A percentile compares a stretch with the other conserved stretches of the same genome.
Evolutionary conservation across 2,888 invertebrate species (phyloP).

Genomic region (Incurvaria masculella): DNA sequence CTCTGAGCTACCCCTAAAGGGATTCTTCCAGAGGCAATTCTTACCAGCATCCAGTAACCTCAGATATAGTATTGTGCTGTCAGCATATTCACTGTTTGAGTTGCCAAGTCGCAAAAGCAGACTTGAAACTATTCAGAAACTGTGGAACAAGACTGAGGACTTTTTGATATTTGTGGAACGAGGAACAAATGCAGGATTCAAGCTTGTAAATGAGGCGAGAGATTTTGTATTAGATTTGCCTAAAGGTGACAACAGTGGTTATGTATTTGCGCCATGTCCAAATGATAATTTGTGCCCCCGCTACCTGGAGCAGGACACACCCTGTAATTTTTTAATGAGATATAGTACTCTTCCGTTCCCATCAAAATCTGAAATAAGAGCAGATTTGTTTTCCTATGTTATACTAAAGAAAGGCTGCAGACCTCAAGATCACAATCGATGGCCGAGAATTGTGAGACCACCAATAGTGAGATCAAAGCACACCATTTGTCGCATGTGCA

Average conservation of each 20-base stretch:
- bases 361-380: slow-evolving; percentile 32
- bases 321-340: slow-evolving; percentile 73
- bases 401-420: slow-evolving; percentile 73
- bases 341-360: slow-evolving; percentile 59
- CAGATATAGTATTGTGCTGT: slow-evolving; percentile 76
- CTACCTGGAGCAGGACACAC: slow-evolving; percentile 58
- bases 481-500: slow-evolving; percentile 76
- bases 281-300: slow-evolving; percentile 79
- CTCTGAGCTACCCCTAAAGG: slow-evolving; percentile 54
- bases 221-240: slow-evolving; percentile 68
- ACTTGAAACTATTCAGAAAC: slow-evolving; percentile 65
- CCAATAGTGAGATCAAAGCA: slow-evolving; percentile 67
- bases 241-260: slow-evolving; percentile 37
- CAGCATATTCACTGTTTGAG: slow-evolving; percentile 80
- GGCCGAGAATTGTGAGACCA: slow-evolving; percentile 81
- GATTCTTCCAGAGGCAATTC: slow-evolving; percentile 76
- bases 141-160: slow-evolving; percentile 84
- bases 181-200: slow-evolving; percentile 79
- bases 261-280: slow-evolving; percentile 84
- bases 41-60: slow-evolving; percentile 62
- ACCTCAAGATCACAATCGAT: slow-evolving; percentile 51
- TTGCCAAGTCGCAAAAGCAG: slow-evolving; percentile 64
- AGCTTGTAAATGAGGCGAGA: slow-evolving; percentile 79
- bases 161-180: slow-evolving; percentile 83
- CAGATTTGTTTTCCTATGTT: slow-evolving; percentile 73